Conservation (phyloP, 2,888 invertebrate species). For the Ypsolopha scabrella region DNA sequence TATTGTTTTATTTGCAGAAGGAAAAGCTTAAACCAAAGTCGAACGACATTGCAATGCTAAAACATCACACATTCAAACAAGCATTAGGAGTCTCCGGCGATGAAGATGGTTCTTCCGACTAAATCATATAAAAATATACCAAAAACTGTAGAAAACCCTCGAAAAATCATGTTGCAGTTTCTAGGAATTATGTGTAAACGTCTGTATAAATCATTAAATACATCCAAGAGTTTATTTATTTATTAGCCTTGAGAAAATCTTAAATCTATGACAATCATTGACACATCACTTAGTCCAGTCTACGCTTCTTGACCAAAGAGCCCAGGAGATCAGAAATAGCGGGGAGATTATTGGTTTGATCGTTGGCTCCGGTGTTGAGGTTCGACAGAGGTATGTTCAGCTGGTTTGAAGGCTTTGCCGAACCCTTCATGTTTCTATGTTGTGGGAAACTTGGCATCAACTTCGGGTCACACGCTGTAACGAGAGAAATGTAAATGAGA, state of each 20-base stretch:
- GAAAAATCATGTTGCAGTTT: no score
- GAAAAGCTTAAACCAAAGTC: constrained; percentile 47
- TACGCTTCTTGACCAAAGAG: constrained; percentile 83
- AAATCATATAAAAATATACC: constrained; percentile 12
- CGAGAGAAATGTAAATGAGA: constrained; percentile 1
- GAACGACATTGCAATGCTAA: constrained; percentile 30
- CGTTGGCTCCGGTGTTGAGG: constrained; percentile 72
- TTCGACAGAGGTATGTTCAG: constrained; percentile 55
- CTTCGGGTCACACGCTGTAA: constrained; percentile 93
- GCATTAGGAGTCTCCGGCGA: constrained; percentile 57
- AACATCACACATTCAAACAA: constrained; percentile 50
- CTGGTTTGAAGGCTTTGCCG: constrained; percentile 46
- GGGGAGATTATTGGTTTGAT: constrained; percentile 81
- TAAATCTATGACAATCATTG: constrained; percentile 5
- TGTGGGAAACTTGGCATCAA: constrained; percentile 99
- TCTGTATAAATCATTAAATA: not conserved
- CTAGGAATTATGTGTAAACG: no score
- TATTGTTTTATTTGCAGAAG: constrained; percentile 31
- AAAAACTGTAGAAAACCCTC: no score
- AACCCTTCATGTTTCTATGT: constrained; percentile 85
- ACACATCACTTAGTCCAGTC: constrained; percentile 70
- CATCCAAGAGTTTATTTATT: not conserved
- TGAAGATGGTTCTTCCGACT: constrained; percentile 55
- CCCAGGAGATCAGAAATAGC: constrained; percentile 87
- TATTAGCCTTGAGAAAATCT: constrained; percentile 7